A percentile compares a stretch with the other conserved stretches of the same genome.
Evolutionary conservation across 1,140 invertebrate species (phyloP).

Genomic region (Aphis gossypii): DNA sequence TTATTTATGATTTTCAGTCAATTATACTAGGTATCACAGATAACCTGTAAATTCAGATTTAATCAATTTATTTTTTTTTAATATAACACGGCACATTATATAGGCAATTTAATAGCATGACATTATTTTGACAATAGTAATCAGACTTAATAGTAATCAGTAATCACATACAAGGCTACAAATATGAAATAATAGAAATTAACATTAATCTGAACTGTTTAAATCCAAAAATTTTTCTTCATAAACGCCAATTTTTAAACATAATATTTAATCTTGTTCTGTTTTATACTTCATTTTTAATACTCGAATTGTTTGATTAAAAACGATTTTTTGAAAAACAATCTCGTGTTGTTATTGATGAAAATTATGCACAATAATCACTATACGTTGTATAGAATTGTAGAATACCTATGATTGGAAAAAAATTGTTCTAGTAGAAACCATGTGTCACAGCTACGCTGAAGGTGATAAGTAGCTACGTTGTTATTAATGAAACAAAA

Average conservation of each 20-base stretch:
- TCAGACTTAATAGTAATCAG: too few relatives aligned
- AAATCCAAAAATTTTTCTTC: too few relatives aligned
- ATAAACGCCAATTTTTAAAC: background rate
- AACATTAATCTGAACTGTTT: too few relatives aligned
- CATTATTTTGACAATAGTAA: too few relatives aligned
- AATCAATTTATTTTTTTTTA: background rate
- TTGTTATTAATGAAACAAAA: background rate
- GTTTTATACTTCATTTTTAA: background rate
- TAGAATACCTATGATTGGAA: background rate
- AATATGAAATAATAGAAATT: too few relatives aligned
- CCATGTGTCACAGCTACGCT: background rate
- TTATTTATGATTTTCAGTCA: too few relatives aligned
- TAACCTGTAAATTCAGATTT: background rate
- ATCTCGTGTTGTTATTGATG: background rate
- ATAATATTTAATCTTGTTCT: background rate
- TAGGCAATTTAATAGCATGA: background rate
- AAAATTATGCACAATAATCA: background rate
- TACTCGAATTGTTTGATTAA: background rate
- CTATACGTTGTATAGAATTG: background rate
- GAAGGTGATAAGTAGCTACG: background rate
- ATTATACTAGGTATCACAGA: too few relatives aligned
- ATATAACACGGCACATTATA: background rate
- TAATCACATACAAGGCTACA: too few relatives aligned
- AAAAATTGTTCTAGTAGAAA: background rate
- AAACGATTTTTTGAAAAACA: background rate